Evolutionary conservation across 23 tunicate genomes (phyloP).

Genomic region (Trididemnum nubilum): DNA sequence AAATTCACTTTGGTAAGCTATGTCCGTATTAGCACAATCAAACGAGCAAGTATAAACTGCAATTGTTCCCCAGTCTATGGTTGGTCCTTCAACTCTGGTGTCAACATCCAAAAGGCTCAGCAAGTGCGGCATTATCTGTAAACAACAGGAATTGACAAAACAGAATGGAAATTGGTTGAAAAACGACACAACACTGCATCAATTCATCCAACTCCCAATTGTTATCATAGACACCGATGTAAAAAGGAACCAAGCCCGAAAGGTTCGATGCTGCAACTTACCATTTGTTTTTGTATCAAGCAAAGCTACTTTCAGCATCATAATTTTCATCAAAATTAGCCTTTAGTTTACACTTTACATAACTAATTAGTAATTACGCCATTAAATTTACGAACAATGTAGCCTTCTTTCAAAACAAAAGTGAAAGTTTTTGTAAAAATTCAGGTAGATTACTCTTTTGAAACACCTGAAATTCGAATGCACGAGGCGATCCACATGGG

Average conservation of each 20-base stretch:
- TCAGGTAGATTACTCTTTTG: too few species aligned
- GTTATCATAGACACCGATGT: background rate
- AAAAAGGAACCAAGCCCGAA: too few species aligned
- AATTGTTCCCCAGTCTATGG: constrained; percentile 73
- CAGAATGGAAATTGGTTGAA: too few species aligned
- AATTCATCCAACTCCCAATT: background rate
- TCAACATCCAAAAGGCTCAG: constrained; percentile 46
- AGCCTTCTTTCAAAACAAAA: too few species aligned
- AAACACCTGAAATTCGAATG: constrained; percentile 58
- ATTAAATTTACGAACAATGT: too few species aligned
- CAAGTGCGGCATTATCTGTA: constrained; percentile 70
- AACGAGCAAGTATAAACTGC: constrained; percentile 59
- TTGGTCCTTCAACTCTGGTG: constrained; percentile 26
- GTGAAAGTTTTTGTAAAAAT: too few species aligned
- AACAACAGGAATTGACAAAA: background rate
- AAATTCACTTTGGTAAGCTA: constrained; percentile 22
- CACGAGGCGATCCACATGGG: constrained; percentile 44
- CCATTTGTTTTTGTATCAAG: too few species aligned
- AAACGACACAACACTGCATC: background rate
- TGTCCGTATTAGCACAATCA: constrained; percentile 27
- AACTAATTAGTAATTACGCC: too few species aligned
- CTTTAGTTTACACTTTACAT: too few species aligned
- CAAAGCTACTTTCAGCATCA: too few species aligned
- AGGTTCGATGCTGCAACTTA: too few species aligned
- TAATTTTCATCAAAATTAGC: too few species aligned